Base-by-base conservation (phyloP, 2,113 vertebrate species). In the Climacteris rufus region DNA sequence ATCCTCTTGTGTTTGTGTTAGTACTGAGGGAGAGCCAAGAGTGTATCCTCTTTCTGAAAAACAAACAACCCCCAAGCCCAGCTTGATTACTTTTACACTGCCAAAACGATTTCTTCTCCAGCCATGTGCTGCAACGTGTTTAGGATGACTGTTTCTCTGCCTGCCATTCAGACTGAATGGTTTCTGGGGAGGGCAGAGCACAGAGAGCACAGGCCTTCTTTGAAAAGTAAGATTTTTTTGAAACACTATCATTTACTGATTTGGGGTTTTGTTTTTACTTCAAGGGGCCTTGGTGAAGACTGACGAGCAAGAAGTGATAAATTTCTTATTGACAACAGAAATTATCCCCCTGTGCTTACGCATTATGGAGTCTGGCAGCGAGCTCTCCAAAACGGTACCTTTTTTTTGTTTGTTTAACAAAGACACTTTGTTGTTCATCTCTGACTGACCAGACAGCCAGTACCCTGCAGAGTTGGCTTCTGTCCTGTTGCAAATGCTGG, bases 301-400 rank as follows among this genome's bases (percentile, higher is more conserved):
- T 16, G 99, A 99, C 35, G 99, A 99, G 87, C 99, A 99, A 95
- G 99, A 99, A 97, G 99, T 99, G 94, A 99, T 99, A 90, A 99
- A 99, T 97, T 99, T 99, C 97, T 98, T 99, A 81, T 82, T 99
- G 92, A 99, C 99, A 50, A 99, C 99, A 95, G 99, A 99, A 98
- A 99, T 99, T 97, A 99, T 99, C 95, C 99, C 99, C 20, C 98
- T 99, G 71, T 99, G 99, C 96, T 98, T 99, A 71, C 99, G 99
- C 69, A 99, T 99, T 94, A 99, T 99, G 99, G 99, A 99, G 96
- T 99, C 99, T 54, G 99, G 99, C 95, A 99, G 99, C 74, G 99
- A 99, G 96, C 99, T 99, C 72, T 99, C 99, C 70, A 99, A 99
- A 98, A 99, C 99, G 97, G 99, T 99, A 98, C 22, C 40, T 42